Percentiles rank a stretch among this genome's conserved stretches.
These are phyloP conservation scores for Leiothrix lutea DNA, from an alignment of 2,113 vertebrate genomes.

Conservation along the genomic window DNA sequence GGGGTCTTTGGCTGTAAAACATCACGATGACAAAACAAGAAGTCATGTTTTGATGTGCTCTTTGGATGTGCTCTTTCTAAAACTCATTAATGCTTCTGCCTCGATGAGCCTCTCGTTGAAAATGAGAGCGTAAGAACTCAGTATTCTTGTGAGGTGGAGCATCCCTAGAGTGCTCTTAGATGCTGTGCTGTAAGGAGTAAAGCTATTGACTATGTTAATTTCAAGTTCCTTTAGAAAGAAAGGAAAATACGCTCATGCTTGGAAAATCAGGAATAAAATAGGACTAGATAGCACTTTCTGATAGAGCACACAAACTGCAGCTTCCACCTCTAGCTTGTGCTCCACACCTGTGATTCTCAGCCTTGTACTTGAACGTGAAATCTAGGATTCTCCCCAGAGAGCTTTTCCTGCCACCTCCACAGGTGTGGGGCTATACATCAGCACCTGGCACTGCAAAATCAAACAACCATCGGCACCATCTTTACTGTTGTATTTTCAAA, in stretches of 20 bases:
- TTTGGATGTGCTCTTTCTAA: too few relatives aligned
- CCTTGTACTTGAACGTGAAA: background rate
- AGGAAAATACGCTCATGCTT: background rate
- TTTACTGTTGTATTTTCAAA: background rate
- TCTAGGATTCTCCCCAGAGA: background rate
- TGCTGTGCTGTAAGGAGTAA: too few relatives aligned
- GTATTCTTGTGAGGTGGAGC: too few relatives aligned
- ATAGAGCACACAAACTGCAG: background rate
- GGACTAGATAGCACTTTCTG: background rate
- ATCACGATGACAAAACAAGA: too few relatives aligned
- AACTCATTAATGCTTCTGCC: too few relatives aligned
- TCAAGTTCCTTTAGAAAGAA: too few relatives aligned
- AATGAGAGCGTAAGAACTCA: too few relatives aligned
- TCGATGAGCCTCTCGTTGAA: too few relatives aligned
- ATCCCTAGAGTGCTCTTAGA: too few relatives aligned
- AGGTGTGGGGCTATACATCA: background rate
- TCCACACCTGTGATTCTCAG: background rate
- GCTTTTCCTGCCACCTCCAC: background rate
- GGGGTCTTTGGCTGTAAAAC: too few relatives aligned
- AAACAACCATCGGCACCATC: background rate
- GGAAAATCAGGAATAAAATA: background rate
- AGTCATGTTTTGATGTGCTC: too few relatives aligned
- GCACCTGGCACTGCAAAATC: background rate
- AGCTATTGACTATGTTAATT: too few relatives aligned
- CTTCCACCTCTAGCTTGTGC: rapidly evolving